Conservation (phyloP, 2,113 vertebrate species). For the Thomomys bottae region DNA sequence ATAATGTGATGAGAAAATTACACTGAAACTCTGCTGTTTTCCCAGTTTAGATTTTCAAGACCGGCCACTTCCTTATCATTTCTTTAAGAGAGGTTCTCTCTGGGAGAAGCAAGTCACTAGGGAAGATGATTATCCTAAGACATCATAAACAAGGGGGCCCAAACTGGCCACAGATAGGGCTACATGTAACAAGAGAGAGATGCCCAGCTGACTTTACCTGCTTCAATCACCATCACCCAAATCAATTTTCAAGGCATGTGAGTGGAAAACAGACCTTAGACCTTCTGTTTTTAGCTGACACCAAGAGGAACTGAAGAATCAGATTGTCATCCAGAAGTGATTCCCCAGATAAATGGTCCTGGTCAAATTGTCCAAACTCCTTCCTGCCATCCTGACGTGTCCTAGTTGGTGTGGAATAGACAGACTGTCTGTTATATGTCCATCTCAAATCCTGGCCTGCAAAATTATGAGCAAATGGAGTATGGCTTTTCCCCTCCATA, state of each 20-base stretch:
- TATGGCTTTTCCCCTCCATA: background rate
- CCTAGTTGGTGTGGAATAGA: background rate
- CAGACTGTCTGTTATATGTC: background rate
- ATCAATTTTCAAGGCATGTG: rapidly evolving
- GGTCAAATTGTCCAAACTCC: background rate
- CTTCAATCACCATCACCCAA: too few species aligned
- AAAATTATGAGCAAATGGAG: background rate
- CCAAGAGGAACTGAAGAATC: background rate
- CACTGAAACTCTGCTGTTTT: background rate
- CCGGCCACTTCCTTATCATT: background rate
- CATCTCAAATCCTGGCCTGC: background rate
- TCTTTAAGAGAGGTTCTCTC: background rate
- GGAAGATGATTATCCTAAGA: background rate
- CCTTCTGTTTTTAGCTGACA: background rate
- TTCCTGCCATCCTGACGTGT: background rate
- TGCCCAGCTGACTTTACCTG: background rate
- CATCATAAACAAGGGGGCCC: background rate
- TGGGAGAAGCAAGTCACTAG: background rate
- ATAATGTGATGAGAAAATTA: conserved; percentile 27
- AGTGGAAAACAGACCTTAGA: background rate
- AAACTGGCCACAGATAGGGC: background rate
- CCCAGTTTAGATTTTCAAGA: background rate
- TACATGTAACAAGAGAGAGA: background rate
- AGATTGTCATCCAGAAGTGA: background rate
- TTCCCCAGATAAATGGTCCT: background rate